Evolutionary conservation across 2,888 invertebrate genomes (phyloP).

Genomic region (Venusia cambrica): DNA sequence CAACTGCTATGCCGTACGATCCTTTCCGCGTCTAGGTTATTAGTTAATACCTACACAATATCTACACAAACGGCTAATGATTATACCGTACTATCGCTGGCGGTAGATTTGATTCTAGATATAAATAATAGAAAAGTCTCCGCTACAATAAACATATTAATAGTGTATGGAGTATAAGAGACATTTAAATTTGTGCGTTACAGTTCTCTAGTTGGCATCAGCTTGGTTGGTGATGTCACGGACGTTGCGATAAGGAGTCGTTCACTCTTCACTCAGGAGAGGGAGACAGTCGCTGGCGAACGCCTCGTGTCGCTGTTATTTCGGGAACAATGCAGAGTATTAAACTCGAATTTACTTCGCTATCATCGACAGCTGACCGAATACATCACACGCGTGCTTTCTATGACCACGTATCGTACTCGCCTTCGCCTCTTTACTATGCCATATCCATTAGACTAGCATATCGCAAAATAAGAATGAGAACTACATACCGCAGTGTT

Average conservation of each 20-base stretch:
- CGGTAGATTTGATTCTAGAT: too few species aligned
- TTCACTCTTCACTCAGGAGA: conserved; percentile 64
- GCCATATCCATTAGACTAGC: too few species aligned
- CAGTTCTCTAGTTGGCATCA: conserved; percentile 52
- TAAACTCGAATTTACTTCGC: conserved; percentile 44
- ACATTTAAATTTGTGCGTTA: conserved; percentile 36
- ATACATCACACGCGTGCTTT: conserved; percentile 12
- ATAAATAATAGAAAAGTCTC: background rate
- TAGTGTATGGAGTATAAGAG: conserved; percentile 28
- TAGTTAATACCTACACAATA: too few species aligned
- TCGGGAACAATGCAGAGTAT: conserved; percentile 58
- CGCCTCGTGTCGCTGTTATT: conserved; percentile 49
- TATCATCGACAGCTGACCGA: conserved; percentile 47
- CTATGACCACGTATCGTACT: too few species aligned
- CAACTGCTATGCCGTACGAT: conserved; percentile 6
- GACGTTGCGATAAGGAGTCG: conserved; percentile 65
- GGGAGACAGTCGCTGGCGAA: conserved; percentile 42
- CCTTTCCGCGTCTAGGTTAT: too few species aligned
- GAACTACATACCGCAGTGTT: too few species aligned
- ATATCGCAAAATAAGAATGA: too few species aligned
- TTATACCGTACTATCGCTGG: too few species aligned
- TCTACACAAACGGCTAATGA: too few species aligned
- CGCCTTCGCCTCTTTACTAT: too few species aligned
- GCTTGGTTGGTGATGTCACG: conserved; percentile 57
- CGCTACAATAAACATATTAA: conserved; percentile 32